Percentiles rank a stretch among this genome's conserved stretches.
Evolutionary conservation across 2,797 vertebrate genomes (phyloP).

Genomic region (Phrynocephalus guinanensis): DNA sequence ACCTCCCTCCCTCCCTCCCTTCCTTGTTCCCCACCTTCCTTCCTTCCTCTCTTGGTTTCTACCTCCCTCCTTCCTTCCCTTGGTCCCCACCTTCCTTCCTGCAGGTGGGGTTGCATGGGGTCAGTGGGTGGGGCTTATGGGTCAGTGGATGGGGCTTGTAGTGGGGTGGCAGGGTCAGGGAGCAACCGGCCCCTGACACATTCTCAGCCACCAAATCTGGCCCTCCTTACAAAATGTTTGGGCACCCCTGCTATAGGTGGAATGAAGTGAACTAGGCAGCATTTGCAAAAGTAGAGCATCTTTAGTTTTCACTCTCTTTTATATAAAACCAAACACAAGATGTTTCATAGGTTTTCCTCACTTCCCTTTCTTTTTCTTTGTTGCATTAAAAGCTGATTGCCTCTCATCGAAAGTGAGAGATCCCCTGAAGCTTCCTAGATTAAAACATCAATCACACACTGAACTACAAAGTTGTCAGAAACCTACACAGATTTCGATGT

Average conservation of each 20-base stretch:
- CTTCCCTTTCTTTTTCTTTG: conserved; percentile 41
- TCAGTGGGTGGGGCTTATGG: no score
- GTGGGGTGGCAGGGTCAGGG: no score
- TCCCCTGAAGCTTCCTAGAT: conserved; percentile 45
- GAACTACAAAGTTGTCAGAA: conserved; percentile 54
- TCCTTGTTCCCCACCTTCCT: no score
- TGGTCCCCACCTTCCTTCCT: no score
- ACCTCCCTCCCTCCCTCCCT: no score
- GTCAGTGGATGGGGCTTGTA: no score
- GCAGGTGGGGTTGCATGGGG: no score
- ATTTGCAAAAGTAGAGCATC: not conserved
- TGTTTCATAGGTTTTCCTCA: conserved; percentile 37
- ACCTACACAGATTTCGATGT: conserved; percentile 40
- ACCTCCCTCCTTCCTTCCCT: no score
- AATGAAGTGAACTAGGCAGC: not conserved
- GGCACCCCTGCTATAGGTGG: not conserved
- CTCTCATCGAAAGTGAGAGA: conserved; percentile 50
- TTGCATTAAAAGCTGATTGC: conserved; percentile 47
- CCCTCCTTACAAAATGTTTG: no score
- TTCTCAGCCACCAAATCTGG: no score
- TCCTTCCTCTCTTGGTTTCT: no score
- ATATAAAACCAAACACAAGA: conserved; percentile 26
- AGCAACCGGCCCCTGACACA: no score
- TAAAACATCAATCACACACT: conserved; percentile 61
- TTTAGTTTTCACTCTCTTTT: not conserved